Evolutionary conservation across 2,888 invertebrate species (phyloP), one percentile per base, ranked within the genome.

Genomic region (Patella depressa): DNA sequence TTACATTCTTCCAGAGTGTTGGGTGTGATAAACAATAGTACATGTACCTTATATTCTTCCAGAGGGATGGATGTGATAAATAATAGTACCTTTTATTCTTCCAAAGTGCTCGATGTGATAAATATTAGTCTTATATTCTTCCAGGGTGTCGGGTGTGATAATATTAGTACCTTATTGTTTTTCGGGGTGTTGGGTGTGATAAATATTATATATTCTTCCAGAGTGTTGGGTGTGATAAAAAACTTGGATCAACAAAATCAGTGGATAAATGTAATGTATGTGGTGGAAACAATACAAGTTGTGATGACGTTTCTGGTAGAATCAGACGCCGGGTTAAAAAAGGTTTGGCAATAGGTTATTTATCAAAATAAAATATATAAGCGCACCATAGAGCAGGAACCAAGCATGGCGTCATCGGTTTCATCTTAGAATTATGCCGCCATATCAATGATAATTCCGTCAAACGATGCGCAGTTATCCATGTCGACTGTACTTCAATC

Each of bases 161-260:
- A 45, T 45, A 45, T 45, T 45, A 45, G 45, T 45, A 45, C 45
- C 45, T 45, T 45, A 9, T 45, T 5, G 4, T 45, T 5, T 45
- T 45, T 5, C 34, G 0, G 34, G 2, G 34, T 34, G 34, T 34
- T 34, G 34, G 34, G 34, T 34, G 34, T 34, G 34, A 34, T 34
- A 34, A 34, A 34, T 34, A 34, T 34, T 34, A 4, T 34, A 34
- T 34, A 34, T 5, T 45, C 11, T 71, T 76, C 17, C 34, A 76
- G 76, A 71, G 59, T 19, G 19, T 76, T n/a, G 76, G 76, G 29
- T 76, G 76, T 53, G 76, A 76, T 53, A 71, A 55, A 17, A 17
- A n/a, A 45, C 71, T 70, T 19, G 55, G 72, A 34, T 76, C 76
- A 3, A 71, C 34, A 19, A 71, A 29, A 53, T 55, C 59, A 17